phyloP scores from a whole-genome alignment of 2,888 invertebrate genomes.

The Philonicus albiceps region DNA sequence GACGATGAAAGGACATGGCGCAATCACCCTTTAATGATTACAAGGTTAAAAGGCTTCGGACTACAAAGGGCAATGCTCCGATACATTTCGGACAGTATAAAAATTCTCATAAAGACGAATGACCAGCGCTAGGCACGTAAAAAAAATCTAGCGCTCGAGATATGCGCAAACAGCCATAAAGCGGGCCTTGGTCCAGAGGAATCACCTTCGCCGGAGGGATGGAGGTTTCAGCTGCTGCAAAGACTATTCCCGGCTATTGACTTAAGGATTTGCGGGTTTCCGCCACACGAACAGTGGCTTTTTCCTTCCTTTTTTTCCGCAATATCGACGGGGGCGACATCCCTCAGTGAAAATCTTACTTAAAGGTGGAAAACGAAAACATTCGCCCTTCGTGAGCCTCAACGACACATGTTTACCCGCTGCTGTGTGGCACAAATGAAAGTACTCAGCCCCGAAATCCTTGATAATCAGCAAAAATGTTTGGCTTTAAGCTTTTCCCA shows the following conservation, averaged over 20 bases:
- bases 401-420: not conserved
- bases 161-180: not conserved
- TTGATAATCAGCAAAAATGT: conserved; percentile 5
- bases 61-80: not conserved
- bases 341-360: not conserved
- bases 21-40: conserved; percentile 7
- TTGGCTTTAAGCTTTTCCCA: not conserved
- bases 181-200: not conserved
- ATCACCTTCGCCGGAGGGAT: not conserved
- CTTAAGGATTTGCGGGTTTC: not conserved
- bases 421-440: not conserved
- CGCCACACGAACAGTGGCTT: not conserved
- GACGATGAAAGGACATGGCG: not conserved
- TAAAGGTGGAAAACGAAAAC: not conserved
- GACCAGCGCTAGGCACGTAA: not conserved
- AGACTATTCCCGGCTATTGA: not conserved
- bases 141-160: not conserved
- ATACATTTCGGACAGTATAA: not conserved
- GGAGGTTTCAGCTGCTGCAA: not conserved
- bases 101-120: not conserved
- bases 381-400: not conserved
- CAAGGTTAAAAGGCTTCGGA: not conserved
- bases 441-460: not conserved
- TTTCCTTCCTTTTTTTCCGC: not conserved
- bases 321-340: not conserved